phyloP scores from a whole-genome alignment of 1,140 invertebrate species.

The Vollenhovia emeryi region DNA sequence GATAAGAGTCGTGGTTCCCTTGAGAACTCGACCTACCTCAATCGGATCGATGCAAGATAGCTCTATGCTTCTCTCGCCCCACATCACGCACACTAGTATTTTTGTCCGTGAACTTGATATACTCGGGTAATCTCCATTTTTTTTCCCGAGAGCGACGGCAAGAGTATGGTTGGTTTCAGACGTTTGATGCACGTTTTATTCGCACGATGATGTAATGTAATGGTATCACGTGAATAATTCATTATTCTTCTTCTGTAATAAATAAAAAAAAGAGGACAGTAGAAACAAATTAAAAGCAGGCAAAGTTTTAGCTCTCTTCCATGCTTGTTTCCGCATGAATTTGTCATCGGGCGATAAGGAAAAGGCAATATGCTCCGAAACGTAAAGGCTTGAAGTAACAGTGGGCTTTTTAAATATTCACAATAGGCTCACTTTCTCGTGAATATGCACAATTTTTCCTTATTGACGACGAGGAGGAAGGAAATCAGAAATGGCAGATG shows the following conservation, averaged over 20 bases:
- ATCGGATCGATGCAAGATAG: constrained; percentile 82
- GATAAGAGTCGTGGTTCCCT: constrained; percentile 80
- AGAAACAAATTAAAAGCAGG: background rate
- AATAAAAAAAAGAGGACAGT: background rate
- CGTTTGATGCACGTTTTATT: constrained; percentile 32
- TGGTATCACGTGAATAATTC: background rate
- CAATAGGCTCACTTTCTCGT: background rate
- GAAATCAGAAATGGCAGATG: constrained; percentile 33
- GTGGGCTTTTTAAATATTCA: background rate
- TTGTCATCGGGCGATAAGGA: background rate
- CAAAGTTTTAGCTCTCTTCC: background rate
- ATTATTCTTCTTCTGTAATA: background rate
- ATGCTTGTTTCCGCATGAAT: background rate
- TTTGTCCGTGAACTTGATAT: constrained; percentile 71
- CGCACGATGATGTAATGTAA: background rate
- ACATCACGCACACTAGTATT: constrained; percentile 70
- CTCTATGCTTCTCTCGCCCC: constrained; percentile 68
- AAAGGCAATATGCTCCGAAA: background rate
- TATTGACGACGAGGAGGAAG: constrained; percentile 12
- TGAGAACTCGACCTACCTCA: constrained; percentile 82
- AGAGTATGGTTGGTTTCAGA: background rate
- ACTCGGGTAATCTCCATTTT: constrained; percentile 23
- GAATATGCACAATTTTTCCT: background rate
- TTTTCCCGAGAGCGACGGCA: constrained; percentile 34
- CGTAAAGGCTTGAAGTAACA: background rate